phyloP scores from a whole-genome alignment of 1,140 invertebrate species.

The Cecropterus lyciades region DNA sequence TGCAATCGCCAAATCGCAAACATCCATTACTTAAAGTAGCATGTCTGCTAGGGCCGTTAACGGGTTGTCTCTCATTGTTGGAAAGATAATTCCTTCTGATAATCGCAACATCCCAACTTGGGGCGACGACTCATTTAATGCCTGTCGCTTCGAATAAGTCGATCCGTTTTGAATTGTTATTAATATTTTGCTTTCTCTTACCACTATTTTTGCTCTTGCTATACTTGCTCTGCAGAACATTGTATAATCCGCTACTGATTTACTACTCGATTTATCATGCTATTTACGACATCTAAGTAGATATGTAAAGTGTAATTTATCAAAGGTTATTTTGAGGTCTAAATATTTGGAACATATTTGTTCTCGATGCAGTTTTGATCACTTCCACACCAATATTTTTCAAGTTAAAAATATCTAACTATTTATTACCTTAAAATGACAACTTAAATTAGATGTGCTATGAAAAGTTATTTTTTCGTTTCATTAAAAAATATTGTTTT shows the following conservation, averaged over 20 bases:
- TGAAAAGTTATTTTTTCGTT: too few species aligned
- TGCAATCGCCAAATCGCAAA: too few species aligned
- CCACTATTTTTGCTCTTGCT: too few species aligned
- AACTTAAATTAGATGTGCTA: too few species aligned
- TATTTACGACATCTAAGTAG: slow-evolving; percentile 6
- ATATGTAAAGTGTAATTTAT: slow-evolving; percentile 14
- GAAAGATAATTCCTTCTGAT: slow-evolving; percentile 69
- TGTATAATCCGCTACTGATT: slow-evolving; percentile 25
- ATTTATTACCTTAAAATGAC: too few species aligned
- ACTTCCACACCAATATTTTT: too few species aligned
- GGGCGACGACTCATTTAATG: slow-evolving; percentile 75
- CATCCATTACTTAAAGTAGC: too few species aligned
- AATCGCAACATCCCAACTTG: slow-evolving; percentile 60
- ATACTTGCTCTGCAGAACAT: slow-evolving; percentile 16
- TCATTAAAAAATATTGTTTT: too few species aligned
- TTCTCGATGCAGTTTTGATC: too few species aligned
- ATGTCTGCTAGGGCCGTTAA: slow-evolving; percentile 32
- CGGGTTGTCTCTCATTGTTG: slow-evolving; percentile 70
- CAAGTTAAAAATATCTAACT: too few species aligned
- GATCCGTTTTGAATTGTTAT: slow-evolving; percentile 47
- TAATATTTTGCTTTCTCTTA: slow-evolving; percentile 42
- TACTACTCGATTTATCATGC: slow-evolving; percentile 6
- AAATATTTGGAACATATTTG: background rate
- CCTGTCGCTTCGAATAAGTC: slow-evolving; percentile 67
- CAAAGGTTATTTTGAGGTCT: background rate